Conservation (phyloP, 2,797 vertebrate genomes). For the Poecilia wingei region DNA sequence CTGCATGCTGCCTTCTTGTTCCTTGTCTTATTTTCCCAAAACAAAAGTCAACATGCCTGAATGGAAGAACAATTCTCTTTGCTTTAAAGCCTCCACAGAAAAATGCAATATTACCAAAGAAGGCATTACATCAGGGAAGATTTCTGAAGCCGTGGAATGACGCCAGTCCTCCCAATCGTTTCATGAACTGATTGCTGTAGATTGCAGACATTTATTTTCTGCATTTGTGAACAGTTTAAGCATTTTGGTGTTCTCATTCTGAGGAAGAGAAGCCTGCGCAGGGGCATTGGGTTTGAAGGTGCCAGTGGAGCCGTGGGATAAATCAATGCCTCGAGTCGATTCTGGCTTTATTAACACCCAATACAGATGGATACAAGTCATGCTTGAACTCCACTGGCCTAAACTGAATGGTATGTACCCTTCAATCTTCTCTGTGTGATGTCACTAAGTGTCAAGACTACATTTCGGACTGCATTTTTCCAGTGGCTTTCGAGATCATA, state of each 20-base stretch:
- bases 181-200: background rate
- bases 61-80: background rate
- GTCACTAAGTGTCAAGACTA: constrained; percentile 4
- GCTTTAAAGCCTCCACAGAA: background rate
- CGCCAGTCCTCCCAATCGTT: background rate
- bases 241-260: background rate
- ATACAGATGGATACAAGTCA: background rate
- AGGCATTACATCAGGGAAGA: background rate
- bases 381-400: background rate
- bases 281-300: background rate
- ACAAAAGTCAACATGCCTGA: background rate
- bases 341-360: background rate
- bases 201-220: background rate
- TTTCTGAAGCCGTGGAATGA: background rate
- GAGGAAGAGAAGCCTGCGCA: background rate
- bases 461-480: background rate
- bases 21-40: background rate
- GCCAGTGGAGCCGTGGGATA: background rate
- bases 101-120: background rate
- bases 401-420: background rate
- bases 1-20: background rate
- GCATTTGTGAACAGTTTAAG: background rate
- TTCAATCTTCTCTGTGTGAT: constrained; percentile 5
- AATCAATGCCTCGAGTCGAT: background rate
- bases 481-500: background rate